Percentiles rank a stretch among this genome's conserved stretches.
Conservation (phyloP, 2,888 invertebrate genomes). For the Parnassius glacialis region DNA sequence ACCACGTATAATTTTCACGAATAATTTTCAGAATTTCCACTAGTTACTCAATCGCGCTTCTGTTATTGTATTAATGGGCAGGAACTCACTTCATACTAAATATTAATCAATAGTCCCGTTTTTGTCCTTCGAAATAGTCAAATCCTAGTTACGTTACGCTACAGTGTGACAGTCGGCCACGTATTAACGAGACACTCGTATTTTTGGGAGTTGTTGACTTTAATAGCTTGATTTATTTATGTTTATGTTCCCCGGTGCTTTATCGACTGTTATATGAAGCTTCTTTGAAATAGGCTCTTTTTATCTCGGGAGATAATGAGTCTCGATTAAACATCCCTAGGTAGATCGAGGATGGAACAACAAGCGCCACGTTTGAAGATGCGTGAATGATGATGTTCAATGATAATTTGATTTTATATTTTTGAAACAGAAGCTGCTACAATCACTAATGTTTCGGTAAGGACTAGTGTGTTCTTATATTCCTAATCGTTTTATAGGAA, state of each 20-base stretch:
- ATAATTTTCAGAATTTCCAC: too few relatives aligned
- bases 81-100: too few relatives aligned
- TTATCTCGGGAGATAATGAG: conserved; percentile 31
- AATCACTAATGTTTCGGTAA: too few relatives aligned
- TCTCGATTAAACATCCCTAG: conserved; percentile 2
- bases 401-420: too few relatives aligned
- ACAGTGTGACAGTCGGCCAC: conserved; percentile 42
- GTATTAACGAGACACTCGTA: conserved; percentile 44
- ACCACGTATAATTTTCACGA: too few relatives aligned
- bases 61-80: too few relatives aligned
- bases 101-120: too few relatives aligned
- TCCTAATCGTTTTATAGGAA: too few relatives aligned
- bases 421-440: too few relatives aligned
- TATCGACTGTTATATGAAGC: conserved; percentile 25
- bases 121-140: too few relatives aligned
- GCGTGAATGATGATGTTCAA: background rate
- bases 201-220: conserved; percentile 50
- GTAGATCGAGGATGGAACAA: conserved; percentile 10
- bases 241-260: conserved; percentile 42
- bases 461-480: too few relatives aligned
- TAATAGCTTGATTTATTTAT: conserved; percentile 58
- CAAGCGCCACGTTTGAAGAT: conserved; percentile 17
- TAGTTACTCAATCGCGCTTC: too few relatives aligned
- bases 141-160: conserved; percentile 16
- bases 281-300: conserved; percentile 36